Evolutionary conservation across 2,888 invertebrate genomes (phyloP).

Genomic region (Ectemnius continuus): DNA sequence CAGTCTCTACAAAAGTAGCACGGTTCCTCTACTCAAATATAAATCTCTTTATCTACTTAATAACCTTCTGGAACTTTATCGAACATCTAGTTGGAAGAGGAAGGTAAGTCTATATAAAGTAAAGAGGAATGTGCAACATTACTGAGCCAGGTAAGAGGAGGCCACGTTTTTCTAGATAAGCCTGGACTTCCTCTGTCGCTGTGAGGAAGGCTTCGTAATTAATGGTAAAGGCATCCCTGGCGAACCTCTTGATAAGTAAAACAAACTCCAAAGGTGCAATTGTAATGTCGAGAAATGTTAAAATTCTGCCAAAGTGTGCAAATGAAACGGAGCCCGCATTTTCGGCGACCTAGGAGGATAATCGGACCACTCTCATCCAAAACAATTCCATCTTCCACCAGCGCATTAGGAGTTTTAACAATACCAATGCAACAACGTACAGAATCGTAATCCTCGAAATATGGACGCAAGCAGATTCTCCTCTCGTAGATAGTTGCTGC

Average conservation of each 20-base stretch:
- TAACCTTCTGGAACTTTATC: too few species aligned
- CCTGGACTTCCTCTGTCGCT: slow-evolving; percentile 83
- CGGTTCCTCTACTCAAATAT: too few species aligned
- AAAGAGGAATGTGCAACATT: slow-evolving; percentile 37
- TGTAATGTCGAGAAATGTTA: slow-evolving; percentile 85
- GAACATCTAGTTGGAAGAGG: too few species aligned
- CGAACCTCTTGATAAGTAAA: slow-evolving; percentile 86
- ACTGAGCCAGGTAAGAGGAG: slow-evolving; percentile 81
- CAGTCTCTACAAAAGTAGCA: slow-evolving; percentile 76
- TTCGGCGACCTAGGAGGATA: slow-evolving; percentile 82
- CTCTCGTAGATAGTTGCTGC: slow-evolving; percentile 81
- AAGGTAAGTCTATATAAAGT: too few species aligned
- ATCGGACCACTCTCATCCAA: not conserved
- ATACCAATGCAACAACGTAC: slow-evolving; percentile 70
- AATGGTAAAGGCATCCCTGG: slow-evolving; percentile 87
- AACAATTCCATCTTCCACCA: too few species aligned
- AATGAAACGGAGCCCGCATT: slow-evolving; percentile 88
- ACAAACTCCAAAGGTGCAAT: slow-evolving; percentile 86
- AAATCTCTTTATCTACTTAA: too few species aligned
- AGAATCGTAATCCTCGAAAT: slow-evolving; percentile 87
- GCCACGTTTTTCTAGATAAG: slow-evolving; percentile 80
- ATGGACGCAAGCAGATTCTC: slow-evolving; percentile 84
- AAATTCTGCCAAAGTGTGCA: slow-evolving; percentile 86
- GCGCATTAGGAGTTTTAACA: too few species aligned
- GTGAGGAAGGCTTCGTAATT: slow-evolving; percentile 88